Evolutionary conservation across 2,888 invertebrate genomes (phyloP).

Genomic region (Nipponacmea schrenckii): DNA sequence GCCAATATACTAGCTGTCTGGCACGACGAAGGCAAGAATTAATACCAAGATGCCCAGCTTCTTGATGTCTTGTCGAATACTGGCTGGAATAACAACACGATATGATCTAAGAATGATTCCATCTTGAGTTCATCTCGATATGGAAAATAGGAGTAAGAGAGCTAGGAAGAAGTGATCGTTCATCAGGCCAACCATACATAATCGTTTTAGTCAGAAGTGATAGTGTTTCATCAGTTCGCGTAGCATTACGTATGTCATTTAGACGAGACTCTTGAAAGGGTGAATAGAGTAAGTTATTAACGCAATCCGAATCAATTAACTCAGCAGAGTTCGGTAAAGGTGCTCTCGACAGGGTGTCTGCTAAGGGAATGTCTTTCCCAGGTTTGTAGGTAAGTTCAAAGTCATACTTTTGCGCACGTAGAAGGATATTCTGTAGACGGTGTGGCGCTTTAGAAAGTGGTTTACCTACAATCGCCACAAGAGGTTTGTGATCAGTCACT

Average conservation of each 20-base stretch:
- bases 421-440: conserved; percentile 29
- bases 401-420: conserved; percentile 29
- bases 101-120: not conserved
- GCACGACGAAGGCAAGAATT: conserved; percentile 18
- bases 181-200: conserved; percentile 24
- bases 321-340: conserved; percentile 16
- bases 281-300: conserved; percentile 10
- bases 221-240: conserved; percentile 15
- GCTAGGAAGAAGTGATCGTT: conserved; percentile 2
- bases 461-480: conserved; percentile 31
- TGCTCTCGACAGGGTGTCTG: conserved; percentile 33
- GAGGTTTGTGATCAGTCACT: conserved; percentile 29
- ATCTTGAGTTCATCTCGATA: conserved; percentile 24
- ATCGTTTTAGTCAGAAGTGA: conserved; percentile 16
- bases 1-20: conserved; percentile 32
- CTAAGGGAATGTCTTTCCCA: conserved; percentile 28
- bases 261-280: conserved; percentile 15
- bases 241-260: conserved; percentile 17
- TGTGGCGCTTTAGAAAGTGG: conserved; percentile 28
- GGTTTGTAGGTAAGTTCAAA: conserved; percentile 24
- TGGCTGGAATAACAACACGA: conserved; percentile 13
- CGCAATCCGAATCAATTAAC: conserved; percentile 7
- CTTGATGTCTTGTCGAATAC: conserved; percentile 9
- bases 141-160: conserved; percentile 12
- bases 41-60: conserved; percentile 18